phyloP scores from a whole-genome alignment of 2,888 invertebrate species.

The Epinotia demarniana region DNA sequence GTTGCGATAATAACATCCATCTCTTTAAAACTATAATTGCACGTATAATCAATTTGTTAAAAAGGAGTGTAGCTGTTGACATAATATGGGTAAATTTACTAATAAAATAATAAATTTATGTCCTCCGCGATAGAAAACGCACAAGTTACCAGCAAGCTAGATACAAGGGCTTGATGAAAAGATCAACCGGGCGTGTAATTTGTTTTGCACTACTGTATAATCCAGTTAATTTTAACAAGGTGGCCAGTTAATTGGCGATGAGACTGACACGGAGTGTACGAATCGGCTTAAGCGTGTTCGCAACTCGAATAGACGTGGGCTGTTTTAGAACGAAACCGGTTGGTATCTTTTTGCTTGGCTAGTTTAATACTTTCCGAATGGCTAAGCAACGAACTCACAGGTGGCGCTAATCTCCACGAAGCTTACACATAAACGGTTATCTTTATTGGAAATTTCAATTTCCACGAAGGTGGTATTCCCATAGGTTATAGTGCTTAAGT shows the following conservation, averaged over 20 bases:
- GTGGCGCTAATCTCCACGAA: slow-evolving; percentile 14
- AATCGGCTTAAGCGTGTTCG: neutral
- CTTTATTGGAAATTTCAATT: slow-evolving; percentile 14
- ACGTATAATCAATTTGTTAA: neutral
- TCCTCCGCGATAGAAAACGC: neutral
- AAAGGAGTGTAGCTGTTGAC: neutral
- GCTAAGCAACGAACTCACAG: neutral
- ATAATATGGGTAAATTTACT: neutral
- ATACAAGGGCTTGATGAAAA: slow-evolving; percentile 8
- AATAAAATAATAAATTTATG: neutral
- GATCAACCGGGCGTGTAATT: slow-evolving; percentile 22
- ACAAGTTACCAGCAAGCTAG: neutral
- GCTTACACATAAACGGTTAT: neutral
- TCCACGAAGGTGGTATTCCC: neutral
- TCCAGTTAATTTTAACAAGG: slow-evolving; percentile 2
- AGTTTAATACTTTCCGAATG: slow-evolving; percentile 31
- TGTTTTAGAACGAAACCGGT: neutral
- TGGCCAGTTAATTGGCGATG: slow-evolving; percentile 9
- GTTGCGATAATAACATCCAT: neutral
- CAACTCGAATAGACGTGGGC: too few species aligned
- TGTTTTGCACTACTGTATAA: slow-evolving; percentile 10
- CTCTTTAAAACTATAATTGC: neutral
- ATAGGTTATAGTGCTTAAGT: neutral
- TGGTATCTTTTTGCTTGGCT: slow-evolving; percentile 7
- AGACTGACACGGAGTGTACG: neutral